Base-by-base conservation (phyloP, 2,113 vertebrate genomes). In the Microcebus murinus region DNA sequence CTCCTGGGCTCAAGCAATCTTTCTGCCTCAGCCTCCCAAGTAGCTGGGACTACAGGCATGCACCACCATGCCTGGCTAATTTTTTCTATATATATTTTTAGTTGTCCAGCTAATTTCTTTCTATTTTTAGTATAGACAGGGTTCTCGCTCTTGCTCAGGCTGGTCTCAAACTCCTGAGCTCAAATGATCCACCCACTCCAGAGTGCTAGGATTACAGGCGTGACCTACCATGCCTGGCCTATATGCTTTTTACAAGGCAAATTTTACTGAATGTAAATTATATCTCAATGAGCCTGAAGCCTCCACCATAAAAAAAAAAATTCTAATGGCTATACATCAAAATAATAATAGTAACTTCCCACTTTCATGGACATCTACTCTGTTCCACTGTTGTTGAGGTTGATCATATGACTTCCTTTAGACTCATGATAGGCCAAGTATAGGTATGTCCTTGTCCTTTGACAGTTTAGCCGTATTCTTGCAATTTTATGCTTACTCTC, bases 191-290 rank as follows among this genome's bases (percentile, higher is more conserved):
- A 48, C 48, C 48, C 2, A 48, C 48, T 10, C 48, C 48, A 48
- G 48, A 48, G 9, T 48, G 48, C 48, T 48, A 48, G 48, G 10
- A 48, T 48, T 48, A 48, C 48, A 48, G 48, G 9, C 48, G 2
- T 48, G 48, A 48, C 8, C 48, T 8, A 48, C 48, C 48, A 48
- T 8, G 48, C 48, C 48, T 48, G 9, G 48, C 8, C 20, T 59
- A 34, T 67, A 59, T 63, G 59, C 25, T 57, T 73, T 96, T 57
- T 61, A 50, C 85, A 90, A 65, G 63, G 25, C 57, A 31, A 79
- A 80, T 81, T 81, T 94, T 91, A 73, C 71, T 74, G 36, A 90
- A 86, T 42, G 27, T 50, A 94, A 93, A 85, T 87, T 91, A 42
- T 34, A 87, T 8, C 39, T 87, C 48, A 87, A 31, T 90, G 57